Conservation (phyloP, 2,797 vertebrate species). For the Hydrolagus colliei region DNA sequence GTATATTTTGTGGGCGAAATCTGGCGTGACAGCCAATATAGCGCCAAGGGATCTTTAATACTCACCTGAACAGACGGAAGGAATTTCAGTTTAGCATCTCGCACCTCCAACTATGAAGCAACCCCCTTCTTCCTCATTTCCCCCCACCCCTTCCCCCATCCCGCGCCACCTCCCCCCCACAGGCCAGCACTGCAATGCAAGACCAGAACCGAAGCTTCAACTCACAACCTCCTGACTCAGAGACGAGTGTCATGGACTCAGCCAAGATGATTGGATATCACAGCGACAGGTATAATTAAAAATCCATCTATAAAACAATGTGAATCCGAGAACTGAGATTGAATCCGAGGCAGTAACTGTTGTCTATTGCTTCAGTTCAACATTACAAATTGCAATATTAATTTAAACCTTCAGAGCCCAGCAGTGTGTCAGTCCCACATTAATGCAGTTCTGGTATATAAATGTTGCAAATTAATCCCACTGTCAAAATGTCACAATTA, state of each 20-base stretch:
- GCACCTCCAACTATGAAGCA: neutral
- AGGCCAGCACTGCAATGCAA: neutral
- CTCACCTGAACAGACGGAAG: neutral
- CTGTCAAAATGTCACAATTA: constrained; percentile 18
- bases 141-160: too few relatives aligned
- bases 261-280: neutral
- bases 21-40: too few relatives aligned
- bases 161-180: too few relatives aligned
- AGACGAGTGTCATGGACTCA: neutral
- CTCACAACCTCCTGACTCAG: neutral
- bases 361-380: neutral
- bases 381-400: constrained; percentile 23
- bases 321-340: neutral
- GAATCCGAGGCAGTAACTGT: neutral
- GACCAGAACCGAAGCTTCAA: neutral
- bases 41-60: neutral
- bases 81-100: neutral
- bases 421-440: constrained; percentile 1
- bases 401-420: neutral
- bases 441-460: neutral
- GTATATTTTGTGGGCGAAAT: too few relatives aligned
- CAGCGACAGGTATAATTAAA: neutral
- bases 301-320: neutral
- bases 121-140: neutral
- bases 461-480: neutral